Evolutionary conservation across 37 sponge, comb jelly and placozoan genomes (phyloP), one percentile per base, ranked within the genome.

Genomic region (Halisarca cf. caerulea): DNA sequence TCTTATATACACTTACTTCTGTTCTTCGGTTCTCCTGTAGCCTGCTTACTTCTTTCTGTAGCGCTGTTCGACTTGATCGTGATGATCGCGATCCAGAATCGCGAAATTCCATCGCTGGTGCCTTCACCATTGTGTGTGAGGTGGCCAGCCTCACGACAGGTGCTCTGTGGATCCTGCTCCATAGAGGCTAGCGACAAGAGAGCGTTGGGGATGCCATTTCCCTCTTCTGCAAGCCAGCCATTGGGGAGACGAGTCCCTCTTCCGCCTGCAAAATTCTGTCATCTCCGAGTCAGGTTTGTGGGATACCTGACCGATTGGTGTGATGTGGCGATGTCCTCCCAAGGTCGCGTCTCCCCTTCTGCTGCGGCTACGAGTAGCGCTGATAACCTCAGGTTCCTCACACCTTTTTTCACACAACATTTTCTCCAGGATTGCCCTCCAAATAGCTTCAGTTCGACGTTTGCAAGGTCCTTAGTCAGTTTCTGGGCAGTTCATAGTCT

Each of bases 241-340:
- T 71, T 71, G 73, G 40, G 73, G 73, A 71, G 37, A 38, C 73
- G 73, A 35, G 73, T 71, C 73, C 73, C 73, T 71, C 73, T 71
- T 71, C 73, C 73, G 73, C 73, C 73, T 71, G 73, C 30, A 35
- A 38, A 38, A 8, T 71, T 39, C 32, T 71, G 73, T 37, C 73
- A 32, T 35, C 40, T 37, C 73, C 73, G 73, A 71, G 73, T 37
- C 73, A 71, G 73, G 73, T 71, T 71, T 37, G 37, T 33, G 40
- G 73, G 73, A 33, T 37, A 71, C 73, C 73, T 71, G 73, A 71
- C 73, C 11, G 18, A 71, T 39, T 39, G 73, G 73, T 71, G 73
- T 71, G 40, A 39, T 71, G 73, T 71, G 37, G 40, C 73, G 73
- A 30, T 71, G 8, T 33, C 73, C 73, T 62, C 64, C 15, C 73